These are phyloP conservation scores for Heliconius eleuchia DNA, from an alignment of 1,140 invertebrate genomes.

Conservation along the genomic window DNA sequence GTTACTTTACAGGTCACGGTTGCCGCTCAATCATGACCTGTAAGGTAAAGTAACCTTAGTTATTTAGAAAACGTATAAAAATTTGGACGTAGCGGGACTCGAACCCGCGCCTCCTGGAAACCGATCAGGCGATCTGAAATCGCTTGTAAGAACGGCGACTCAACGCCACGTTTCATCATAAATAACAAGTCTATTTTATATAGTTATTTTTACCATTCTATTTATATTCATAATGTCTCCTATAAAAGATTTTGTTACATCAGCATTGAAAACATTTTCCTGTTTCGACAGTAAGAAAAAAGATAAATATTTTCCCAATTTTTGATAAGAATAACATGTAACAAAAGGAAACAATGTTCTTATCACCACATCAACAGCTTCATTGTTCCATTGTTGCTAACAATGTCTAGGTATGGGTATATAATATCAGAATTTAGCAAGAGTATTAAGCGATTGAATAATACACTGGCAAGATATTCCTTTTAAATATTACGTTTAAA, in stretches of 20 bases:
- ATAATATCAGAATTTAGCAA: background rate
- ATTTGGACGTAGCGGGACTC: too few relatives aligned
- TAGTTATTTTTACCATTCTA: background rate
- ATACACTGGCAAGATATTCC: background rate
- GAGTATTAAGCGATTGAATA: background rate
- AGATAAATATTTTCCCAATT: constrained; percentile 6
- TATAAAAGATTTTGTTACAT: background rate
- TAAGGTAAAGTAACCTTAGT: too few relatives aligned
- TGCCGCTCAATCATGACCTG: too few relatives aligned
- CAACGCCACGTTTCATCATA: too few relatives aligned
- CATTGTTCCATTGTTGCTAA: constrained; percentile 24
- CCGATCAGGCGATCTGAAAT: too few relatives aligned
- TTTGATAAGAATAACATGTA: constrained; percentile 16
- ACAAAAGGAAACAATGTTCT: constrained; percentile 17
- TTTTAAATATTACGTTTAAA: background rate
- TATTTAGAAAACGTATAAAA: too few relatives aligned
- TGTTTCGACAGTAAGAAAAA: background rate
- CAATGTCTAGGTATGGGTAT: constrained; percentile 3
- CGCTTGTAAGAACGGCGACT: too few relatives aligned
- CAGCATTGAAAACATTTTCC: background rate
- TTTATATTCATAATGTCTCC: background rate
- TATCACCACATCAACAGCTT: constrained; percentile 13
- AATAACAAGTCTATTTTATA: background rate
- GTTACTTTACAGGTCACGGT: too few relatives aligned
- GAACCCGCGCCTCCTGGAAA: too few relatives aligned